Percentiles rank a stretch among this genome's conserved stretches.
Evolutionary conservation across 2,888 invertebrate species (phyloP).

Genomic region (Sphaerophoria rueppellii): DNA sequence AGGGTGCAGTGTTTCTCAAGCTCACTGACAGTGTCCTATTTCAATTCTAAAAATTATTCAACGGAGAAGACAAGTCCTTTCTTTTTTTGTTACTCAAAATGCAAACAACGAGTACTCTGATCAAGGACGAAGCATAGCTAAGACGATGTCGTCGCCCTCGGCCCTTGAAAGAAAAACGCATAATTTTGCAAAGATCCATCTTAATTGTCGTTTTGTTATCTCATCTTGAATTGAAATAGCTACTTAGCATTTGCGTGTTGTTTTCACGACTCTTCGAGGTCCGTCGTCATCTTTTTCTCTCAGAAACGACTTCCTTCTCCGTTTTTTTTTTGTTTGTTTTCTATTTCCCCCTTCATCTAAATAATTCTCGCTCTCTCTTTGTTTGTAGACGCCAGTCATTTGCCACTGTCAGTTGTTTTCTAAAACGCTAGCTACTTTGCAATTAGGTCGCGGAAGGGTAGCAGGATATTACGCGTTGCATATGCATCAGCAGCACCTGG

Average conservation of each 20-base stretch:
- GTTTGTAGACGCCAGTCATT: slow-evolving; percentile 18
- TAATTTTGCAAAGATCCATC: slow-evolving; percentile 72
- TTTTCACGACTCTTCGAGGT: slow-evolving; percentile 34
- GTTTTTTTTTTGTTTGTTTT: slow-evolving; percentile 25
- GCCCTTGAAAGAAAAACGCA: slow-evolving; percentile 56
- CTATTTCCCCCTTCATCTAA: slow-evolving; percentile 34
- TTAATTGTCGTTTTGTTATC: slow-evolving; percentile 73
- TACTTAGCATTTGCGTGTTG: slow-evolving; percentile 72
- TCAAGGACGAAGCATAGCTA: slow-evolving; percentile 32
- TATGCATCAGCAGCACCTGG: slow-evolving; percentile 67
- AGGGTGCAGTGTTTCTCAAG: not conserved
- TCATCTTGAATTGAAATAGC: slow-evolving; percentile 73
- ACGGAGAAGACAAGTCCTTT: slow-evolving; percentile 48
- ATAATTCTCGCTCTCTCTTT: slow-evolving; percentile 49
- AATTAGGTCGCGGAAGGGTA: slow-evolving; percentile 48
- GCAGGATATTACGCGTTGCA: slow-evolving; percentile 52
- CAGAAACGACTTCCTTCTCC: slow-evolving; percentile 2
- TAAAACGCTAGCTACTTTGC: slow-evolving; percentile 28
- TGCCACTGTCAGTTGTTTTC: not conserved
- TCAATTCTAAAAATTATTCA: slow-evolving; percentile 65
- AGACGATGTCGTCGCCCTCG: slow-evolving; percentile 61
- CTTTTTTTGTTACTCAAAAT: not conserved
- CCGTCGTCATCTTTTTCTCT: not conserved
- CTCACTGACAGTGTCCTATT: slow-evolving; percentile 41
- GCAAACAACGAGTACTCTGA: slow-evolving; percentile 30